Evolutionary conservation across 1,140 invertebrate species (phyloP), one percentile per base, ranked within the genome.

Genomic region (Polyergus mexicanus): DNA sequence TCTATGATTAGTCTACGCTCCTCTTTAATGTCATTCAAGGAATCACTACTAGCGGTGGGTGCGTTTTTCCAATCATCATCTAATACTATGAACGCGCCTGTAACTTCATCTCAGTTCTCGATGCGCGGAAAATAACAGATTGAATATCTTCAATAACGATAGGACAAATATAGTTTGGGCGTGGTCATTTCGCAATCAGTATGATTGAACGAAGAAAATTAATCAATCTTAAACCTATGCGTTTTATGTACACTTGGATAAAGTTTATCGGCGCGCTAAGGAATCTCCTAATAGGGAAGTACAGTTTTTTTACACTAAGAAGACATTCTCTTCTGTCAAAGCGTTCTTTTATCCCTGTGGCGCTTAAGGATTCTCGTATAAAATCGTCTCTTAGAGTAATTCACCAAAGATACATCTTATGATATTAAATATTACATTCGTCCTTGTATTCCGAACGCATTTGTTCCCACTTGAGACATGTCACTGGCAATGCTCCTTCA

Each of bases 181-280:
- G n/a, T 38, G 28, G 32, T 22, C 22, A n/a, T 13, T 51, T 51
- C 41, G 7, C 4, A 28, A 78, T 78, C 22, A 22, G 13, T 19
- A 35, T 63, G 10, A 16, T 7, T 28, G 11, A 35, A 28, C 22
- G n/a, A 76, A 63, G 25, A 77, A 77, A 47, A 32, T 41, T 25
- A 47, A 51, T 32, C 28, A 3, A 1, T 44, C 11, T 65, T 47
- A 78, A 47, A 22, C 25, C 41, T 22, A 71, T n/a, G 19, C 10
- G 10, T 25, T 60, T 19, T 81, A 72, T 72, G 35, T 81, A 81
- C 68, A 81, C 38, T 16, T 19, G 38, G n/a, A 69, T 56, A 2
- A 35, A n/a, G 4, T 41, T 35, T 22, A 54, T 22, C 32, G 6
- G n/a, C 28, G 25, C 22, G 25, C 22, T 62, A 25, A 66, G 35